These are phyloP conservation scores for Petromus typicus DNA, from an alignment of 2,113 vertebrate species.

Conservation along the genomic window DNA sequence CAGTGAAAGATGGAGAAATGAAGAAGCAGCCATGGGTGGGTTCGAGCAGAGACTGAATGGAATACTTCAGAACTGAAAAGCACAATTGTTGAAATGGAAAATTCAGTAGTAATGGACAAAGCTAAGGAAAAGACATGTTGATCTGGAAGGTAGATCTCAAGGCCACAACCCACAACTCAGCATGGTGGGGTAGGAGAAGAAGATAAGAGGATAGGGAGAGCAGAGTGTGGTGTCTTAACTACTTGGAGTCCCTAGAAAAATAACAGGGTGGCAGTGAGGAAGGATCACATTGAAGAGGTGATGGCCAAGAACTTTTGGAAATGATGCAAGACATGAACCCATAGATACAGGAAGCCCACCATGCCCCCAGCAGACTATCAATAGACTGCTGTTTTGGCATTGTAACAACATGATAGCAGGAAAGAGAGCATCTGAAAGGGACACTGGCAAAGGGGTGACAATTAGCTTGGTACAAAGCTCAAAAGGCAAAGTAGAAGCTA, in stretches of 20 bases:
- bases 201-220: neutral
- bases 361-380: neutral
- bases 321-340: neutral
- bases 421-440: neutral
- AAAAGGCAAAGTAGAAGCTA: neutral
- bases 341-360: neutral
- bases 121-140: neutral
- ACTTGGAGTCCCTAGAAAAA: neutral
- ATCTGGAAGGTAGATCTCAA: neutral
- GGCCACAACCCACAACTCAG: too few relatives aligned
- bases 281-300: neutral
- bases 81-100: neutral
- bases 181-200: neutral
- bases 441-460: fast-evolving
- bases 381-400: neutral
- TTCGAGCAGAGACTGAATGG: neutral
- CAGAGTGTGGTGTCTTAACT: neutral
- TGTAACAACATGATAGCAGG: neutral
- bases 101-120: fast-evolving
- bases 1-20: neutral
- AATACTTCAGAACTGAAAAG: neutral
- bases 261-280: neutral
- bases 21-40: neutral
- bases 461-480: neutral
- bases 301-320: neutral